Evolutionary conservation across 2,113 vertebrate genomes (phyloP).

Genomic region (Thomomys bottae): DNA sequence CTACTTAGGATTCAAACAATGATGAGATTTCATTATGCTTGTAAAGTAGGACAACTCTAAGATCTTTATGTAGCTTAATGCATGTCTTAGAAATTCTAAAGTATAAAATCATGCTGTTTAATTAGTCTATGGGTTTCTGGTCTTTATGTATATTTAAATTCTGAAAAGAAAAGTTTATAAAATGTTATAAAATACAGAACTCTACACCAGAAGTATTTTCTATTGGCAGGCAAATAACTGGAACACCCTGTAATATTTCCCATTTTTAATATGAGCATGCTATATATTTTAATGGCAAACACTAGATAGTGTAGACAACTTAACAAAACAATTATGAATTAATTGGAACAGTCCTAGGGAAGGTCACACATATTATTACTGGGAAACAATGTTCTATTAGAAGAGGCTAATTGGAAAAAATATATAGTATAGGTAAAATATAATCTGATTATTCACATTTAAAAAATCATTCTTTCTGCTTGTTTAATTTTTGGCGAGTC

Average conservation of each 20-base stretch:
- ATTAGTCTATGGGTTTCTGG: background rate
- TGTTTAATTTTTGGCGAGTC: background rate
- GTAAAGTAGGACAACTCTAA: slow-evolving; percentile 61
- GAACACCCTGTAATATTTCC: background rate
- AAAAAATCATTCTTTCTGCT: background rate
- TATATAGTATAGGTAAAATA: background rate
- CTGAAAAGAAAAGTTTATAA: background rate
- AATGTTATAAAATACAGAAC: slow-evolving; percentile 13
- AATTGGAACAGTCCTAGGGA: background rate
- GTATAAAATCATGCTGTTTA: background rate
- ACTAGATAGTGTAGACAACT: background rate
- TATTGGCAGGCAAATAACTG: slow-evolving; percentile 36
- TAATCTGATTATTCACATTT: background rate
- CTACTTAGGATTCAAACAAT: slow-evolving; percentile 71
- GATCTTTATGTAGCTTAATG: slow-evolving; percentile 30
- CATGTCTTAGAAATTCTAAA: slow-evolving; percentile 29
- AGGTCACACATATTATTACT: background rate
- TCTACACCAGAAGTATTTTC: background rate
- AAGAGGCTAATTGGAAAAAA: background rate
- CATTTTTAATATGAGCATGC: background rate
- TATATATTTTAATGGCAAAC: background rate
- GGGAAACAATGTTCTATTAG: background rate
- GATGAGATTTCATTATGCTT: slow-evolving; percentile 55
- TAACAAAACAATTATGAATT: background rate
- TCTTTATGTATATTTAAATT: slow-evolving; percentile 28